Conservation (phyloP, 2,113 vertebrate genomes). For the Sisor rabdophorus region DNA sequence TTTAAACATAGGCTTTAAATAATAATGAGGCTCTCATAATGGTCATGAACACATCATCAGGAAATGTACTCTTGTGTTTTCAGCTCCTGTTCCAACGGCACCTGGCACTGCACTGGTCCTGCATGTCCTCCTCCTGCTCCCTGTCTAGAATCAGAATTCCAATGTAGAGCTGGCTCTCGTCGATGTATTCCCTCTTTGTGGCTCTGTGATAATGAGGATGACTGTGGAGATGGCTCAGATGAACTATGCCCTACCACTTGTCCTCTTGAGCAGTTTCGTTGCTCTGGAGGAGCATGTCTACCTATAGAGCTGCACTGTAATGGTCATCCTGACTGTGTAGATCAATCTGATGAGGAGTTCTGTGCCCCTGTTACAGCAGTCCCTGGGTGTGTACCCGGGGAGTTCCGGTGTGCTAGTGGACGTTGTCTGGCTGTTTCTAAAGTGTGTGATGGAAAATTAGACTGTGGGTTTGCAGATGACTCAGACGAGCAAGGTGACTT, state of each 20-base stretch:
- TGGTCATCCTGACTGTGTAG: slow-evolving; percentile 74
- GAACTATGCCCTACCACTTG: slow-evolving; percentile 77
- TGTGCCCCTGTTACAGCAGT: slow-evolving; percentile 51
- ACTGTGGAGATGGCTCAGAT: slow-evolving; percentile 84
- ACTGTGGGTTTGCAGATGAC: slow-evolving; percentile 76
- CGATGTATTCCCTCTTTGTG: slow-evolving; percentile 79
- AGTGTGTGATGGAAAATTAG: slow-evolving; percentile 70
- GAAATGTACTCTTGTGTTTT: not conserved
- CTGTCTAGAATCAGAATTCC: slow-evolving; percentile 74
- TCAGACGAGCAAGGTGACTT: slow-evolving; percentile 73
- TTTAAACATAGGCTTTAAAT: not conserved
- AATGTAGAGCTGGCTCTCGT: slow-evolving; percentile 60
- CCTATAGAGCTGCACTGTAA: slow-evolving; percentile 73
- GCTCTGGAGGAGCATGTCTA: slow-evolving; percentile 74
- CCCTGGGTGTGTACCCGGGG: slow-evolving; percentile 59
- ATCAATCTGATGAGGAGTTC: slow-evolving; percentile 77
- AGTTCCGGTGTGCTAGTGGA: slow-evolving; percentile 74
- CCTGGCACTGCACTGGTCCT: slow-evolving; percentile 70
- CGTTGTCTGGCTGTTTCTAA: slow-evolving; percentile 64
- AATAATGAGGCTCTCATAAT: not conserved
- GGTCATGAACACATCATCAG: not conserved
- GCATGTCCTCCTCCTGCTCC: slow-evolving; percentile 56
- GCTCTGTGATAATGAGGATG: slow-evolving; percentile 87
- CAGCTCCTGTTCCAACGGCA: slow-evolving; percentile 75
- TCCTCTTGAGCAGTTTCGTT: slow-evolving; percentile 66